Conservation (phyloP, 1,140 invertebrate genomes). For the Wiebesia pumilae region DNA sequence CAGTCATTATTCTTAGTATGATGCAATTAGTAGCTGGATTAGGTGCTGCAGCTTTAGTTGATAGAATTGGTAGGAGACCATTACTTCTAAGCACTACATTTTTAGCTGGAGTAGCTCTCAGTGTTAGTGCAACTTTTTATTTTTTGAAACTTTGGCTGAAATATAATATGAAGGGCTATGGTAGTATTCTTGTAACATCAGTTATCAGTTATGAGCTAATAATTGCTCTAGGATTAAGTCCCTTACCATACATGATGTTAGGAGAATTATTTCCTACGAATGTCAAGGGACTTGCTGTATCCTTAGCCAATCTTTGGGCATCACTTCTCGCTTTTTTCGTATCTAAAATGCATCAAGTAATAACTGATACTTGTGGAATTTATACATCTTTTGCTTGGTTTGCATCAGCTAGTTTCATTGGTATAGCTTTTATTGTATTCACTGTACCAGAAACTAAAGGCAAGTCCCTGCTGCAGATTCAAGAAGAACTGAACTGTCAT, state of each 20-base stretch:
- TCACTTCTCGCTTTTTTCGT: slow-evolving; percentile 74
- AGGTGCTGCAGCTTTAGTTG: slow-evolving; percentile 73
- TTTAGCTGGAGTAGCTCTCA: slow-evolving; percentile 73
- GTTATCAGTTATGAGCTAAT: slow-evolving; percentile 78
- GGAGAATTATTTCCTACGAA: slow-evolving; percentile 80
- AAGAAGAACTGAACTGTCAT: slow-evolving; percentile 69
- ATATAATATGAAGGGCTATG: slow-evolving; percentile 65
- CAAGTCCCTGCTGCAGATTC: slow-evolving; percentile 81
- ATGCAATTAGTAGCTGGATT: slow-evolving; percentile 81
- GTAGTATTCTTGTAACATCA: slow-evolving; percentile 75
- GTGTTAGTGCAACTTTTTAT: slow-evolving; percentile 70
- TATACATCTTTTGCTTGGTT: slow-evolving; percentile 78
- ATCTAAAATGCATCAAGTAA: slow-evolving; percentile 76
- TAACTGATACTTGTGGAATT: slow-evolving; percentile 75
- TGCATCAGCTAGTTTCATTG: slow-evolving; percentile 74
- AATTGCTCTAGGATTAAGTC: slow-evolving; percentile 77
- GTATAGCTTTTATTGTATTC: slow-evolving; percentile 77
- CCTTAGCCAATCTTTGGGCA: slow-evolving; percentile 69
- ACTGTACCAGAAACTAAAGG: slow-evolving; percentile 85
- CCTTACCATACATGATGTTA: slow-evolving; percentile 78
- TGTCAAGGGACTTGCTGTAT: slow-evolving; percentile 77
- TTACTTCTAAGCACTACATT: slow-evolving; percentile 76
- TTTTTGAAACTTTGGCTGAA: slow-evolving; percentile 73
- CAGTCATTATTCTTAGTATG: slow-evolving; percentile 79
- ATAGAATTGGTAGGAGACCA: slow-evolving; percentile 76